Percentiles rank a stretch among this genome's conserved stretches.
Evolutionary conservation across 2,888 invertebrate species (phyloP).

Genomic region (Melieria omissa): DNA sequence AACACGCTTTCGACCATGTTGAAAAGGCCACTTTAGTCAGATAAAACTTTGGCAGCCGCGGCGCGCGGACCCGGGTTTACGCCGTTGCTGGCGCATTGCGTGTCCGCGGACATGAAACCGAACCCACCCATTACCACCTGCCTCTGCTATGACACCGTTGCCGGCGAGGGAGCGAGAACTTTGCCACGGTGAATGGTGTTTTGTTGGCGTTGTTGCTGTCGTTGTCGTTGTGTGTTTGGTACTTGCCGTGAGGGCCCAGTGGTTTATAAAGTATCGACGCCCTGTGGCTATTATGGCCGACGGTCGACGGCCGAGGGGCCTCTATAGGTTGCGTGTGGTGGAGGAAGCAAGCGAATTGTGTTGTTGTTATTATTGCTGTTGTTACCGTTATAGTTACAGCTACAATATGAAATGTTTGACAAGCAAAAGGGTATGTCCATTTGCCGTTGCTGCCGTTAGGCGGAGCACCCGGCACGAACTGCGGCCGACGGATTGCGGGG

Average conservation of each 20-base stretch:
- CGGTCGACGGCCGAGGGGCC: background rate
- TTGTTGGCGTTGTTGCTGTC: no score
- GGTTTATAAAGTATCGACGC: background rate
- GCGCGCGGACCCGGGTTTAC: slow-evolving; percentile 28
- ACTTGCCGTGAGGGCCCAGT: background rate
- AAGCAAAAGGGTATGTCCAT: slow-evolving; percentile 12
- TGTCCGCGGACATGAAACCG: slow-evolving; percentile 27
- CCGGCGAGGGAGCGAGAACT: background rate
- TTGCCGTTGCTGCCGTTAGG: background rate
- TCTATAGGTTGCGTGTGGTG: background rate
- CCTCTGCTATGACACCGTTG: background rate
- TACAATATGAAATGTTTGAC: background rate
- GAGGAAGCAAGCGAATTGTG: background rate
- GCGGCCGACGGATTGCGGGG: background rate
- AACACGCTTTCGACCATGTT: slow-evolving; percentile 46
- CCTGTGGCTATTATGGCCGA: slow-evolving; percentile 4
- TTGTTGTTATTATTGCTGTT: slow-evolving; percentile 10
- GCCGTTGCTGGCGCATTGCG: slow-evolving; percentile 30
- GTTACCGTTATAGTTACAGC: background rate
- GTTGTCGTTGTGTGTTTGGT: no score
- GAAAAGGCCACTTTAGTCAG: slow-evolving; percentile 6
- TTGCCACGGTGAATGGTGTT: no score
- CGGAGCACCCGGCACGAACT: background rate
- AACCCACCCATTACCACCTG: slow-evolving; percentile 46
- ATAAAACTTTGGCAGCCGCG: background rate